Percentiles rank a stretch among this genome's conserved stretches.
Evolutionary conservation across 2,113 vertebrate species (phyloP).

Genomic region (Scomber scombrus): DNA sequence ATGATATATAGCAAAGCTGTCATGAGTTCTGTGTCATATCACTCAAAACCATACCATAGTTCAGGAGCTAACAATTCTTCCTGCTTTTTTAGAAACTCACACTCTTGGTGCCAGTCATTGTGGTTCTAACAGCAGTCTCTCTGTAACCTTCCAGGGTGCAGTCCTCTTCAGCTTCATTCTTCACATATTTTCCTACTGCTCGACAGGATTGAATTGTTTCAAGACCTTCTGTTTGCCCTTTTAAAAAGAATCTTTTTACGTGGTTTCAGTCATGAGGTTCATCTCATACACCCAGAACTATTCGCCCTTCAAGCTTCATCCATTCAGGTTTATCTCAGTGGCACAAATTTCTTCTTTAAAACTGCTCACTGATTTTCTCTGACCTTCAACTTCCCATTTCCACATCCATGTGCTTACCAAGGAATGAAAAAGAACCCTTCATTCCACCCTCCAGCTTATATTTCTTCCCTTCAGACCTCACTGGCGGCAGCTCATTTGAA

Average conservation of each 20-base stretch:
- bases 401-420: slow-evolving; percentile 5
- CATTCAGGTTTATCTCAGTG: slow-evolving; percentile 38
- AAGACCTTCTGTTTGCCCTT: slow-evolving; percentile 25
- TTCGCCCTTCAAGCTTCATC: slow-evolving; percentile 16
- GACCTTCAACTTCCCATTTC: slow-evolving; percentile 51
- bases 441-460: neutral
- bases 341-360: slow-evolving; percentile 23
- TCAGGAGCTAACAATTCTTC: too few relatives aligned
- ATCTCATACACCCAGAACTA: slow-evolving; percentile 10
- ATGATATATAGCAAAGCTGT: neutral
- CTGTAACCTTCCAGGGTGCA: slow-evolving; percentile 2
- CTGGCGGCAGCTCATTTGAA: slow-evolving; percentile 12
- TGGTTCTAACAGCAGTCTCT: neutral
- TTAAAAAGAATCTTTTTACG: slow-evolving; percentile 5
- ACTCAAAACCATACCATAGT: too few relatives aligned
- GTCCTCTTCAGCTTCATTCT: neutral
- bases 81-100: too few relatives aligned
- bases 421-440: neutral
- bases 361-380: slow-evolving; percentile 31
- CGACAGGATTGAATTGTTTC: slow-evolving; percentile 4
- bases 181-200: neutral
- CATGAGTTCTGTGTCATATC: too few relatives aligned
- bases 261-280: slow-evolving; percentile 17
- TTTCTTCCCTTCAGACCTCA: slow-evolving; percentile 30
- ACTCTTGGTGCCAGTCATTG: too few relatives aligned